Base-by-base conservation (phyloP, 2,113 vertebrate genomes). In the Pandion haliaetus region DNA sequence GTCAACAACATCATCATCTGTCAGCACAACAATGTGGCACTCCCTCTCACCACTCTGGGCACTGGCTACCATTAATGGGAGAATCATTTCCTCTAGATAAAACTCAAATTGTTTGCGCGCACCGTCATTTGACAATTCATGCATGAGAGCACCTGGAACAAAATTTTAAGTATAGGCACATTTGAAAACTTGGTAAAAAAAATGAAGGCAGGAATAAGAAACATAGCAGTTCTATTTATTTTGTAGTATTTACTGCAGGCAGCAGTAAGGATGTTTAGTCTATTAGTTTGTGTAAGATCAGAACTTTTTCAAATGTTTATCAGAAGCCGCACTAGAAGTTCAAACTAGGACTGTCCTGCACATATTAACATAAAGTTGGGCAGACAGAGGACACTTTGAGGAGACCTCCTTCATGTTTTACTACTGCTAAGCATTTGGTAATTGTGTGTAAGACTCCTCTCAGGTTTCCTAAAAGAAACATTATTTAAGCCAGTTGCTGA, bases 51-150 rank as follows among this genome's bases (percentile, higher is more conserved):
- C 99, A 26, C 99, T 99, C 34, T 99, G 99, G 91, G 99, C 99
- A 69, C 99, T 99, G 87, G 99, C 98, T 63, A 99, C 99, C 99
- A 99, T 99, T 79, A 99, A 93, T 9, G 99, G 99, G 14, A 99
- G 98, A 95, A 99, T 99, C 99, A 99, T 99, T 98, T 99, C 99
- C 97, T 99, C 99, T 86, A 99, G 98, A 94, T 99, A 99, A 95
- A 99, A 99, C 96, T 99, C 99, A 97, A 99, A 99, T 38, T 99
- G 99, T 91, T 98, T 98, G 63, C 99, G 99, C 95, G 99, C 99
- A 62, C 99, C 99, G 44, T 99, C 99, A 44, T 99, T 99, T 67
- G 99, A 99, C 76, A 99, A 97, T 93, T 99, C 99, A 88, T 99
- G 99, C 99, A 99, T 99, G 85, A 99, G 99, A 88, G 99, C 99